Conservation (phyloP, 2,113 vertebrate species). For the Proteles cristata region DNA sequence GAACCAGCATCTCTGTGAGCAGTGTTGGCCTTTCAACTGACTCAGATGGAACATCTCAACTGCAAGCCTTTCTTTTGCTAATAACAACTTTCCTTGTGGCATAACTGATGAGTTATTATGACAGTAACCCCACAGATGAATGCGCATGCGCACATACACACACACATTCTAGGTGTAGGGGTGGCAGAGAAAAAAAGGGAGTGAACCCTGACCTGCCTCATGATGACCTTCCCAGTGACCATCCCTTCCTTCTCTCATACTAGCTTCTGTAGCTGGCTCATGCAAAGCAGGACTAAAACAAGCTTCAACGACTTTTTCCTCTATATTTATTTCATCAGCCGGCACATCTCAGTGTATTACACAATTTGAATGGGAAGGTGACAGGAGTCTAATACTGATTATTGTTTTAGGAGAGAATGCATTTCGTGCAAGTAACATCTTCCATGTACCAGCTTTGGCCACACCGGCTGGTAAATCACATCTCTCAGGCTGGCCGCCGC, state of each 20-base stretch:
- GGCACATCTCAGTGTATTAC: neutral
- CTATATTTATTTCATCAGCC: neutral
- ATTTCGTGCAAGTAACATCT: slow-evolving; percentile 51
- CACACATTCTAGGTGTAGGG: neutral
- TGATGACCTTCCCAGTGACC: neutral
- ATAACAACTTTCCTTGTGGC: neutral
- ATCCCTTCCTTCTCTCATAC: neutral
- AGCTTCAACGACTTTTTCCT: neutral
- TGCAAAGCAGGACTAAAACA: neutral
- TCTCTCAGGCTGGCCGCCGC: neutral
- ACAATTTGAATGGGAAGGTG: slow-evolving; percentile 29
- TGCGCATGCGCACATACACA: neutral
- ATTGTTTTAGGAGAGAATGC: slow-evolving; percentile 58
- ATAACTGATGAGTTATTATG: neutral
- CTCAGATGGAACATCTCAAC: neutral
- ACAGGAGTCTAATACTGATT: slow-evolving; percentile 62
- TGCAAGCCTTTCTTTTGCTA: neutral
- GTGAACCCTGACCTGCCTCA: neutral
- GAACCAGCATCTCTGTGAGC: neutral
- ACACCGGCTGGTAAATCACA: slow-evolving; percentile 33
- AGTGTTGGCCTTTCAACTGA: neutral
- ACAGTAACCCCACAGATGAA: neutral
- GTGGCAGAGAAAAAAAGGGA: neutral
- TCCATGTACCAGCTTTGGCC: slow-evolving; percentile 3
- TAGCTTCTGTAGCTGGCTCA: neutral